Conservation (phyloP, 1,140 invertebrate species). For the Magallana ariakensis region DNA sequence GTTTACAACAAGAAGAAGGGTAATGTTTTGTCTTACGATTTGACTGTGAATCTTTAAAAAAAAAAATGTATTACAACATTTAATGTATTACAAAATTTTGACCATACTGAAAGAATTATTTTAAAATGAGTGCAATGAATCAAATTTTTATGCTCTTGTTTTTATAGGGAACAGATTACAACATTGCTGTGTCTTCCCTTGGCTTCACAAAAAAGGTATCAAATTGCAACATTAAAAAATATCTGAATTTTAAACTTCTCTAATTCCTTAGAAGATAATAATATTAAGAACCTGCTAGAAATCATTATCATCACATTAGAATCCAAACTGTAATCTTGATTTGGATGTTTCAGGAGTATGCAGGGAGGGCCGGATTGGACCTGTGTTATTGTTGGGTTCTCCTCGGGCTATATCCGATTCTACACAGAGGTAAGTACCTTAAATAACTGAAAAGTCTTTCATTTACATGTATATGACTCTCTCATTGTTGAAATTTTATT, state of each 20-base stretch:
- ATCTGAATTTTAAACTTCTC: too few relatives aligned
- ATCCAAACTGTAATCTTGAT: background rate
- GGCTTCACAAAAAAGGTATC: constrained; percentile 83
- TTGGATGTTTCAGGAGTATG: constrained; percentile 78
- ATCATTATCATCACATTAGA: too few relatives aligned
- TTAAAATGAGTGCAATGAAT: too few relatives aligned
- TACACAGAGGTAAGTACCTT: constrained; percentile 87
- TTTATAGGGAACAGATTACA: constrained; percentile 75
- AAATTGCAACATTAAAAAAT: background rate
- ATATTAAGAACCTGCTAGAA: background rate
- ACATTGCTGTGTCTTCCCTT: constrained; percentile 76
- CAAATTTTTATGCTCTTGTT: background rate
- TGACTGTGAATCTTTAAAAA: constrained; percentile 6
- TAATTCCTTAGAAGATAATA: constrained; percentile 6
- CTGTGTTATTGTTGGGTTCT: constrained; percentile 92
- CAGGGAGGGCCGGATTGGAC: constrained; percentile 93
- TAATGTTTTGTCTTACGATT: constrained; percentile 41
- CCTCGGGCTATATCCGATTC: constrained; percentile 90
- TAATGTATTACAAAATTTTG: too few relatives aligned
- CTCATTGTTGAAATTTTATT: too few relatives aligned
- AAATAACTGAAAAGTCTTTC: background rate
- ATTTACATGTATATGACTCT: background rate
- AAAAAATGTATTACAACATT: too few relatives aligned
- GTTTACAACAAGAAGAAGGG: constrained; percentile 62
- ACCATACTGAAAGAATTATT: too few relatives aligned